phyloP scores from a whole-genome alignment of 30 jellyfish, hydroid and myxozoan species.

The Pseudorhiza aurosa region DNA sequence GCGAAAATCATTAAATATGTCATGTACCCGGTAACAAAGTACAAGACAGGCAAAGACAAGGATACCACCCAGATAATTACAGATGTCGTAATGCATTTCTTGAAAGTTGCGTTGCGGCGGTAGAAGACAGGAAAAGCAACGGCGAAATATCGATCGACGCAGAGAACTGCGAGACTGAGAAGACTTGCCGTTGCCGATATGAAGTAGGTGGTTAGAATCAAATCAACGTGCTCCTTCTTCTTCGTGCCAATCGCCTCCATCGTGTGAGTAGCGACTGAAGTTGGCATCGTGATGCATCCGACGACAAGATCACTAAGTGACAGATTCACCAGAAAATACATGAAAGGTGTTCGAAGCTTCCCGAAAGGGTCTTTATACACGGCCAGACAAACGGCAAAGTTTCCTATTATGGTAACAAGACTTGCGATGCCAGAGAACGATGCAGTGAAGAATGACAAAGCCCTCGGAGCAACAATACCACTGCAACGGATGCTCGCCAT shows the following conservation, averaged over 20 bases:
- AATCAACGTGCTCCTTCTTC: constrained; percentile 47
- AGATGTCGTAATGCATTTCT: constrained; percentile 42
- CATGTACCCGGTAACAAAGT: constrained; percentile 70
- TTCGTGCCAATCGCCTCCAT: constrained; percentile 78
- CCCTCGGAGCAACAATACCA: constrained; percentile 72
- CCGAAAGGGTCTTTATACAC: constrained; percentile 74
- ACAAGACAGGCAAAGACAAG: constrained; percentile 62
- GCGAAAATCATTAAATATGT: constrained; percentile 78
- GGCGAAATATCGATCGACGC: constrained; percentile 81
- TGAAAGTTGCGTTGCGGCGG: constrained; percentile 37
- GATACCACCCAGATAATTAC: constrained; percentile 56
- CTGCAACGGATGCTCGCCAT: constrained; percentile 60
- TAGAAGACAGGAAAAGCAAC: constrained; percentile 58
- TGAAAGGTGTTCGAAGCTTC: constrained; percentile 90
- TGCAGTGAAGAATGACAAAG: constrained; percentile 75
- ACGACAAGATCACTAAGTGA: constrained; percentile 83
- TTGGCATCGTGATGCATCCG: constrained; percentile 77
- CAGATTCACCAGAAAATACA: constrained; percentile 73
- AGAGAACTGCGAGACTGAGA: constrained; percentile 71
- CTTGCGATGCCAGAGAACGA: constrained; percentile 44
- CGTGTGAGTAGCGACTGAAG: constrained; percentile 74
- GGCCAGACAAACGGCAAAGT: constrained; percentile 70
- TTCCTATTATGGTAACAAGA: constrained; percentile 61
- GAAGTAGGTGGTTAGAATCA: constrained; percentile 58
- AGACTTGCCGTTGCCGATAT: constrained; percentile 78